Base-by-base conservation (phyloP, 2,888 invertebrate species). In the Chesias legatella region DNA sequence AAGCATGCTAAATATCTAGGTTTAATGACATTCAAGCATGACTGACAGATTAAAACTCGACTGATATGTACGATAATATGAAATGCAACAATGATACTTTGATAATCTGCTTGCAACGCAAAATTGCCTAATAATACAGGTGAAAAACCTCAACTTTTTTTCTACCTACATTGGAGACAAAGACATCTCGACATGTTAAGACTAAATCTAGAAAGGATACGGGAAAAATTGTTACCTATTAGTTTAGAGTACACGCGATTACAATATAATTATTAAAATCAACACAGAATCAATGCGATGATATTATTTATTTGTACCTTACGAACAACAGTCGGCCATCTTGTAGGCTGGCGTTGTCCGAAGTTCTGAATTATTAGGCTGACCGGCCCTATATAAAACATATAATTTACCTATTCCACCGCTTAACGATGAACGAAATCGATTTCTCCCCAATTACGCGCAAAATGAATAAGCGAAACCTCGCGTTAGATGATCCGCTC, bases 241-340 rank as follows among this genome's bases (percentile, higher is more conserved):
- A 46, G 34, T 57, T 43, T 48, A 58, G 41, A 43, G 23, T 33
- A 51, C 39, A 51, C 48, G 21, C 48, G 42, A 46, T 42, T 47
- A 49, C 45, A 36, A 54, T 53, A 39, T 33, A 17, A 17, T 50
- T 60, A 59, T 56, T 10, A 58, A 57, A 57, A 61, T 42, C 48
- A 58, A 58, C 43, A 53, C 51, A 53, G 55, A 44, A 50, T 51
- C 53, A 58, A 64, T 51, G 53, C 49, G 63, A 56, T 62, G 67
- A 75, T 73, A 70, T 66, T 63, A 72, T 73, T 71, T 74, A 73
- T 77, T 73, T 56, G 75, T 84, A 85, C 85, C 84, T 85, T 82
- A 88, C 84, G 79, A 86, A 83, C 78, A 85, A 82, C 80, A 81
- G 86, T 83, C 88, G 86, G 88, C 88, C 88, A 88, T 88, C 81